These are phyloP conservation scores for Alexandromys fortis DNA, from an alignment of 2,113 vertebrate species.

Conservation along the genomic window DNA sequence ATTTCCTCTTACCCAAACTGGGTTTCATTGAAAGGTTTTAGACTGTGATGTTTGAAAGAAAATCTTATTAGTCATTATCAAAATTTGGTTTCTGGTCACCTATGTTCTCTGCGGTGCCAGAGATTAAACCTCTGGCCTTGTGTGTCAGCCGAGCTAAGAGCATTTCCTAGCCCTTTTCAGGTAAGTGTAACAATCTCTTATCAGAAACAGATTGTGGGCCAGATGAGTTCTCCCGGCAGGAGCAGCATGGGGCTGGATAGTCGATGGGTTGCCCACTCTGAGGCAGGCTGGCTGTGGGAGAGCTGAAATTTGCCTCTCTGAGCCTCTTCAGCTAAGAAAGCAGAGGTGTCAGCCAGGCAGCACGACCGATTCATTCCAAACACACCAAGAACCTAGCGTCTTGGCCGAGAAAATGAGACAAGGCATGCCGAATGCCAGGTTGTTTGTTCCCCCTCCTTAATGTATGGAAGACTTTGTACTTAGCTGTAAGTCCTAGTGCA, in stretches of 20 bases:
- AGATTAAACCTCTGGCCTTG: neutral
- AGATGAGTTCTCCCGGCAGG: neutral
- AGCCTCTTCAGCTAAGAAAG: neutral
- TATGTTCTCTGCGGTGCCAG: neutral
- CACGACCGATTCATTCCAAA: neutral
- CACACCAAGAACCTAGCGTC: neutral
- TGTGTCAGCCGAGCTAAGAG: neutral
- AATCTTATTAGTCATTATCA: neutral
- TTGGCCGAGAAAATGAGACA: neutral
- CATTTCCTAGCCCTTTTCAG: neutral
- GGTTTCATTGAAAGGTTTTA: conserved; percentile 25
- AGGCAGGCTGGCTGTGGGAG: neutral
- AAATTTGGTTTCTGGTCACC: neutral
- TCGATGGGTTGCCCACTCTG: neutral
- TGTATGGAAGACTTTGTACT: neutral
- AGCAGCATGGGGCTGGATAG: neutral
- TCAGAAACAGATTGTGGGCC: neutral
- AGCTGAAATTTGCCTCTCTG: neutral
- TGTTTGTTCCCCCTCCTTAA: neutral
- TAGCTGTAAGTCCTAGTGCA: neutral
- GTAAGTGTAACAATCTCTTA: neutral
- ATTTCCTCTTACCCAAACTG: neutral
- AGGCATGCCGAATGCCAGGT: neutral
- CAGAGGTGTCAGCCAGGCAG: neutral
- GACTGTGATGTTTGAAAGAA: neutral